A percentile compares a stretch with the other conserved stretches of the same genome.
Conservation (phyloP, 1,140 invertebrate genomes). For the Papilio machaon region DNA sequence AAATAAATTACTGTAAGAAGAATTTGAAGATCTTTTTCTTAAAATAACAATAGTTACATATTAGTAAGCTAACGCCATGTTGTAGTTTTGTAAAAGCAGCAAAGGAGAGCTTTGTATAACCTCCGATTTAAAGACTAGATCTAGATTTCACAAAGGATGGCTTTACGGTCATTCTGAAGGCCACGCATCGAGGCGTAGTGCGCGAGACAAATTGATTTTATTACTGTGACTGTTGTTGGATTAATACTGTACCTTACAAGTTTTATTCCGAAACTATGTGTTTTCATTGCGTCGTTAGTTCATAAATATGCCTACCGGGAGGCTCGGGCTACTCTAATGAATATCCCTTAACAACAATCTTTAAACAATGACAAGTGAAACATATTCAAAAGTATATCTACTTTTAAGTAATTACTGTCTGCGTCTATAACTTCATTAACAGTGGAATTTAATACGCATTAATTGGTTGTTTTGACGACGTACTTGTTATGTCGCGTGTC, state of each 20-base stretch:
- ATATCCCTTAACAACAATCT: neutral
- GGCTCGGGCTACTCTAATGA: no score
- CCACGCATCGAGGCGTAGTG: neutral
- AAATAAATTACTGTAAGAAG: no score
- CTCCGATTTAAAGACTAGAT: conserved; percentile 29
- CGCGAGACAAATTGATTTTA: neutral
- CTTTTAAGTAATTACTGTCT: neutral
- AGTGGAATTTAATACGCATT: neutral
- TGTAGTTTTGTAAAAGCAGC: neutral
- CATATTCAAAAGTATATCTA: neutral
- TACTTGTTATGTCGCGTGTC: conserved; percentile 25
- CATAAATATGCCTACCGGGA: neutral
- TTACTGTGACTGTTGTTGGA: neutral
- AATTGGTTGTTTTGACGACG: conserved; percentile 29
- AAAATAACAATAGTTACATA: no score
- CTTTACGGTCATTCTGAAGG: conserved; percentile 33
- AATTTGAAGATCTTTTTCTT: no score
- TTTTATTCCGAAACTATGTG: neutral
- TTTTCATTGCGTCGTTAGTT: neutral
- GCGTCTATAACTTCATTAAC: neutral
- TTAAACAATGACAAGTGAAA: neutral
- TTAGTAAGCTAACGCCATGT: no score
- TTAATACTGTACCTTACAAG: neutral
- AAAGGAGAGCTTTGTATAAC: neutral
- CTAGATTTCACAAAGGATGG: conserved; percentile 8